Conservation (phyloP, 2,888 invertebrate genomes). For the Sarcophaga caerulescens region DNA sequence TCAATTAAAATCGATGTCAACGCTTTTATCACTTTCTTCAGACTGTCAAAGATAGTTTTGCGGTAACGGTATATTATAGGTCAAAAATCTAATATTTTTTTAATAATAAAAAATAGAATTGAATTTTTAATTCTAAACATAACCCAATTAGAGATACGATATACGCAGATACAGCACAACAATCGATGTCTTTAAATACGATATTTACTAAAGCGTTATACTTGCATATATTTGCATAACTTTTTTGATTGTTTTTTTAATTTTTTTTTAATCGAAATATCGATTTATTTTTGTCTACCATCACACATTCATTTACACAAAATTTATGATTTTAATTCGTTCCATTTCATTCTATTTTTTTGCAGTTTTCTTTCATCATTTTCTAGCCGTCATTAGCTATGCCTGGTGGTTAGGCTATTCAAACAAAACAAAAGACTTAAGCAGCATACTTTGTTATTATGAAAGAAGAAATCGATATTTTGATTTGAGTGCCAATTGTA, state of each 20-base stretch:
- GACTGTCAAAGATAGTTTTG: conserved; percentile 72
- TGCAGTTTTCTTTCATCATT: background rate
- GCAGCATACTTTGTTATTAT: conserved; percentile 1
- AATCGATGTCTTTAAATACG: too few relatives aligned
- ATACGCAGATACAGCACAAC: background rate
- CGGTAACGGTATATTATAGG: conserved; percentile 75
- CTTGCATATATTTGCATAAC: conserved; percentile 17
- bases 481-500: too few relatives aligned
- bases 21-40: conserved; percentile 42
- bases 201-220: conserved; percentile 6
- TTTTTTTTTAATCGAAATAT: background rate
- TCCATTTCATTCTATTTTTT: too few relatives aligned
- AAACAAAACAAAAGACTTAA: conserved; percentile 29
- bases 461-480: too few relatives aligned
- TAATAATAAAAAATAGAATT: too few relatives aligned
- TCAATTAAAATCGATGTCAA: conserved; percentile 22
- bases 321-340: background rate
- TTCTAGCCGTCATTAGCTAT: too few relatives aligned
- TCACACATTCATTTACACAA: too few relatives aligned
- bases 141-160: too few relatives aligned
- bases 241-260: too few relatives aligned
- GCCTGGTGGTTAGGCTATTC: too few relatives aligned
- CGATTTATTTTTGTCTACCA: background rate
- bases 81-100: background rate
- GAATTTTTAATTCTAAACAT: background rate